Base-by-base conservation (phyloP, 1,140 invertebrate species). In the Bombus huntii region DNA sequence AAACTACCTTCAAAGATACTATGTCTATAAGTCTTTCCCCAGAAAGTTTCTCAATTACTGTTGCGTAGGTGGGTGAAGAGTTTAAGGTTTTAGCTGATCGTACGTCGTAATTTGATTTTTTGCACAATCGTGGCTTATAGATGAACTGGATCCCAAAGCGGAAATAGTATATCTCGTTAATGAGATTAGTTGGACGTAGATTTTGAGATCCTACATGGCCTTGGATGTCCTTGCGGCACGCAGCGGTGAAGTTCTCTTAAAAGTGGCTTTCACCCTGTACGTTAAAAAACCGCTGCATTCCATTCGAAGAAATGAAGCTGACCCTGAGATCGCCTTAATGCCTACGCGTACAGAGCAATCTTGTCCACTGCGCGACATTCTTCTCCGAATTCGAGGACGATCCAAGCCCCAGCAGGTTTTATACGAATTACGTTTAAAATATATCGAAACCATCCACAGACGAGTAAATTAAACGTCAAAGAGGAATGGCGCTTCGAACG, bases 271-370 rank as follows among this genome's bases (percentile, higher is more conserved):
- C 62, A 31, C 77, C 77, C 62, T 37, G 25, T 25, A 18, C n/a
- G 65, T 18, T 25, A 65, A 78, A 53, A 80, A 80, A 37, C 28
- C 53, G 13, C n/a, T 37, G 10, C 75, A 77, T 65, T 77, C 65
- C 65, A 37, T 80, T 80, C 10, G 65, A 53, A 66, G 65, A 47
- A 65, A 75, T 44, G 73, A 53, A 5, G 75, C 34, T 77, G 75
- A 77, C 57, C 75, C 47, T 59, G 75, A 77, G 53, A 77, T 77
- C 75, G 39, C 57, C 37, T 39, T 31, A 62, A 77, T 62, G 10
- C 59, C 79, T n/a, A 25, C 79, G 47, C 72, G 81, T n/a, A 47
- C 47, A 37, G n/a, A 62, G 53, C 53, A 37, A 37, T 66, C 53
- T 62, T 31, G 25, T 70, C 31, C 59, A 9, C 15, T 28, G 4